Base-by-base conservation (phyloP, 2,888 invertebrate genomes). In the Drosophila robusta region DNA sequence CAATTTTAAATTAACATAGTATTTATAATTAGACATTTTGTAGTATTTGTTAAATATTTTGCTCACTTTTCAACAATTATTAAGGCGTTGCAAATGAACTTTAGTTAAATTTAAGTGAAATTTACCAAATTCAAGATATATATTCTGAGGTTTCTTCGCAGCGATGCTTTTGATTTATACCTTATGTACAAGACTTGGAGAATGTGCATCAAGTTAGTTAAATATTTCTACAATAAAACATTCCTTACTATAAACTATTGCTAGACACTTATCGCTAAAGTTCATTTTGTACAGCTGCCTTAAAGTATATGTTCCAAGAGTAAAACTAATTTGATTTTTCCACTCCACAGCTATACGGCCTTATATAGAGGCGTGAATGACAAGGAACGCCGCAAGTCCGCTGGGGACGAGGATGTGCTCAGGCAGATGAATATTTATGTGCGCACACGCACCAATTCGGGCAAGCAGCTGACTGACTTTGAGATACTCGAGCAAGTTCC, bases 401-500 rank as follows among this genome's bases (percentile, higher is more conserved):
- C 96, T 2, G 97, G 97, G 1, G 97, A 97, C 92, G 96, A 96
- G 90, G 95, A 95, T 85, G 93, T 95, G 85, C 92, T 95, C 4
- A 95, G 95, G 81, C 95, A 95, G 87, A 92, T 95, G 82, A 95
- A 95, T 85, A 94, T 96, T 92, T 95, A 95, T 87, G 95, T 97
- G 26, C 94, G 97, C 78, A 96, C 96, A 39, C 94, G 97, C 81
- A 96, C 97, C 49, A 96, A 96, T 89, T 97, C 97, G 45, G 97
- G 97, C 4, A 96, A 97, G 90, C 95, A 95, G 80, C 94, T 98
- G 62, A 95, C 97, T 8, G 98, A 98, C 93, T 95, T 96, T 93
- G 97, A 98, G 94, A 98, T 98, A 80, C 93, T 98, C 71, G 97
- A 98, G 92, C 97, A 97, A 93, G 97, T 98, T 89, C 96, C 96